Conservation (phyloP, 2,888 invertebrate species). For the Limnephilus lunatus region DNA sequence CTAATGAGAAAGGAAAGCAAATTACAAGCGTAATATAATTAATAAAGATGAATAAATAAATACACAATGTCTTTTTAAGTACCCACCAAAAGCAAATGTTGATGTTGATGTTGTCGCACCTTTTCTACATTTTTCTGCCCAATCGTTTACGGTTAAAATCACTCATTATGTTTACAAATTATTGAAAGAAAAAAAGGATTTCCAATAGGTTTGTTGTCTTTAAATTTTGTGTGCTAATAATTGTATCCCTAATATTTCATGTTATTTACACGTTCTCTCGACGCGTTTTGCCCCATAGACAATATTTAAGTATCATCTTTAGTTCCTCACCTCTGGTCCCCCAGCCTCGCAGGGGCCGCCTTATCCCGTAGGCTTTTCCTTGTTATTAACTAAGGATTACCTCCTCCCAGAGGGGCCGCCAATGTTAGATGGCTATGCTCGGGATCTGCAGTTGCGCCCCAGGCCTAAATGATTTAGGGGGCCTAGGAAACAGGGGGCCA, state of each 20-base stretch:
- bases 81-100: too few relatives aligned
- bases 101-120: too few relatives aligned
- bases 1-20: too few relatives aligned
- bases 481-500: background rate
- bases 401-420: slow-evolving; percentile 57
- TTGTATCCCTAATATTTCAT: background rate
- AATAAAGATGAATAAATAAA: too few relatives aligned
- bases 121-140: too few relatives aligned
- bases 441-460: slow-evolving; percentile 47
- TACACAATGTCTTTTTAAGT: too few relatives aligned
- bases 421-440: slow-evolving; percentile 43
- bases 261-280: slow-evolving; percentile 26
- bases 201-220: background rate
- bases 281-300: slow-evolving; percentile 24
- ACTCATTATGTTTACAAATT: background rate
- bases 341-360: slow-evolving; percentile 27
- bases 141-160: too few relatives aligned
- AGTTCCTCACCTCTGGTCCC: slow-evolving; percentile 24
- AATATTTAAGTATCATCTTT: slow-evolving; percentile 44
- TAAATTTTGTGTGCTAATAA: background rate
- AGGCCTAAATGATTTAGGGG: slow-evolving; percentile 62
- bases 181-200: background rate
- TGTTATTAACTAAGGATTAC: slow-evolving; percentile 66
- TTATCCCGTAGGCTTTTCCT: slow-evolving; percentile 60
- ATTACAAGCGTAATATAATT: too few relatives aligned